phyloP scores from a whole-genome alignment of 2,113 vertebrate genomes.

The Peromyscus maniculatus region DNA sequence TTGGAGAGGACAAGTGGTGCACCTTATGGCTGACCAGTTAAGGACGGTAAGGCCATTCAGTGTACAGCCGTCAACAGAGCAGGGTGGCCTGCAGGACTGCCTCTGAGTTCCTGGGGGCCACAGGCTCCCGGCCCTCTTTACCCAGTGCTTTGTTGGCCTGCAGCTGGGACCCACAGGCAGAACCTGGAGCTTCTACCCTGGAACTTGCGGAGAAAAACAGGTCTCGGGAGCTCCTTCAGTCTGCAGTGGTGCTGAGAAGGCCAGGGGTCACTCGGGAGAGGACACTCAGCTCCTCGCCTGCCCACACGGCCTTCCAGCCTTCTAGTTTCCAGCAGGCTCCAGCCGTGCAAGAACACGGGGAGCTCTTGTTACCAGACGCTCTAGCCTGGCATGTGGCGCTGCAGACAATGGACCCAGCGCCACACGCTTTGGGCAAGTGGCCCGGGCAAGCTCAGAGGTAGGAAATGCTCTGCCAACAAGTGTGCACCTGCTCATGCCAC shows the following conservation, averaged over 20 bases:
- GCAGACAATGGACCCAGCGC: background rate
- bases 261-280: background rate
- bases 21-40: background rate
- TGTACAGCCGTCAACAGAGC: background rate
- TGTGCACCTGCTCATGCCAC: background rate
- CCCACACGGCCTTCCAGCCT: no score
- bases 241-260: background rate
- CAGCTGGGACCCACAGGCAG: background rate
- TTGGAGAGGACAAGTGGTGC: background rate
- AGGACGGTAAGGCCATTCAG: background rate
- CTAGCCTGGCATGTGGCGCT: background rate
- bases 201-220: no score
- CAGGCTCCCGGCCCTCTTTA: background rate
- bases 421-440: background rate
- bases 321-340: background rate
- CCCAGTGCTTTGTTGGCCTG: background rate
- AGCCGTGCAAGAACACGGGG: background rate
- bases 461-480: background rate
- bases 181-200: fast-evolving
- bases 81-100: background rate
- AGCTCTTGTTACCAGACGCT: background rate
- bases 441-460: background rate
- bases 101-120: background rate
- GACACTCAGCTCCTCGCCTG: background rate
- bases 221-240: background rate